Base-by-base conservation (phyloP, 2,797 vertebrate species). In the Halcyon smyrnensis region DNA sequence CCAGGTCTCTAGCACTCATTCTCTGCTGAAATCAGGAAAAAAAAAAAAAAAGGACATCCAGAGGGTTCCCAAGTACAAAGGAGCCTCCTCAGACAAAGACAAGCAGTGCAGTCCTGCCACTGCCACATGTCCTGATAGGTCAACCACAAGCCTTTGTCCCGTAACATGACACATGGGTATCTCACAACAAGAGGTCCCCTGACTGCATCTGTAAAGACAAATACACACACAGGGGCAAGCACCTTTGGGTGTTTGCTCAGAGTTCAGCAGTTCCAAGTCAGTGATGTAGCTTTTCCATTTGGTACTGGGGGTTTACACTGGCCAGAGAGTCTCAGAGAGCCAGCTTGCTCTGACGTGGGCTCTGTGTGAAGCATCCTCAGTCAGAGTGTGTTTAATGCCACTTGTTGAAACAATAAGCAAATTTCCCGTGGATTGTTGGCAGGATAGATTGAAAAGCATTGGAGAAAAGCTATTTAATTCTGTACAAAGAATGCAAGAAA, bases 131-230 rank as follows among this genome's bases (percentile, higher is more conserved):
- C 34, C 53, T 37, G 9, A 48, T 3, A 64, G 11, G 45, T 60
- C 39, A 84, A 5, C 23, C 50, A 30, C 74, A 46, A 48, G 83
- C 36, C 51, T 37, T 30, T n/a, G 45, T 28, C 59, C 67, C 2
- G 1, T 4, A 67, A 37, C 19, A 11, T 2, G 32, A 56, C 64
- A 43, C 5, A 25, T 0, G 2, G 41, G 8, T 39, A 73, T 41
- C 34, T 60, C 50, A 45, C 28, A 53, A n/a, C 59, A 32, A 7
- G 56, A 54, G 18, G 16, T n/a, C 11, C 36, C 48, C 73, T 57
- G 60, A 18, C 48, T 69, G 57, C 23, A 41, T 11, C 15, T n/a
- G 36, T 14, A 56, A 63, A 73, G 39, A 73, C 30, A 69, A 46
- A 53, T 3, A 46, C 4, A 62, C 53, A 57, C 60, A 54, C 6